phyloP scores from a whole-genome alignment of 2,888 invertebrate species.

The Himalopsyche japonica region DNA sequence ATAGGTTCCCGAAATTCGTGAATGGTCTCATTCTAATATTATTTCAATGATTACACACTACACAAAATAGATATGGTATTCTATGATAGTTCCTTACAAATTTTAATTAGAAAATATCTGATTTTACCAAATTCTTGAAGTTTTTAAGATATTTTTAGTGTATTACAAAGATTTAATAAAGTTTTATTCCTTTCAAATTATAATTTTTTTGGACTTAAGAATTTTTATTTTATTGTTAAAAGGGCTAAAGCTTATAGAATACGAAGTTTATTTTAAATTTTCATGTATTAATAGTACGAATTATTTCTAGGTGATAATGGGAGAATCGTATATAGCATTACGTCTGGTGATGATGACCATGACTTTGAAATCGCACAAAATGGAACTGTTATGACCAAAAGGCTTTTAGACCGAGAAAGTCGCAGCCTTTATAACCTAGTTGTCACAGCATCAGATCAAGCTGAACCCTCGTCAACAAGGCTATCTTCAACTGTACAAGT shows the following conservation, averaged over 20 bases:
- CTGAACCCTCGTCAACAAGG: constrained; percentile 70
- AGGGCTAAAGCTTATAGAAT: neutral
- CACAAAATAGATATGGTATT: too few species aligned
- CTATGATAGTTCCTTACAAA: too few species aligned
- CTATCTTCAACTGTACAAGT: constrained; percentile 88
- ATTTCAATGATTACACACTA: too few species aligned
- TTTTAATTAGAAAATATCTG: too few species aligned
- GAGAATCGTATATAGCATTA: constrained; percentile 77
- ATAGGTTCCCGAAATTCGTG: neutral
- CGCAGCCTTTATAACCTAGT: constrained; percentile 80
- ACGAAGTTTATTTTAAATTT: neutral
- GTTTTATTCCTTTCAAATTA: too few species aligned
- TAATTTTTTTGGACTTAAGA: too few species aligned
- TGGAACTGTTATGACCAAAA: constrained; percentile 81
- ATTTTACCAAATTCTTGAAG: too few species aligned
- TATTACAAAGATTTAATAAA: too few species aligned
- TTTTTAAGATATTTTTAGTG: too few species aligned
- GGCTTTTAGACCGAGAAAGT: constrained; percentile 80
- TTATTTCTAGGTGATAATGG: constrained; percentile 78
- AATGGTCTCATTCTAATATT: too few species aligned
- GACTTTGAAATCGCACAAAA: constrained; percentile 82
- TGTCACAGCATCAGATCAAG: constrained; percentile 84
- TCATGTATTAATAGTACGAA: neutral
- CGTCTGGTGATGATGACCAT: constrained; percentile 76
- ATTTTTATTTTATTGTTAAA: neutral